Base-by-base conservation (phyloP, 2,113 vertebrate species). In the Tricholaema leucomelas region DNA sequence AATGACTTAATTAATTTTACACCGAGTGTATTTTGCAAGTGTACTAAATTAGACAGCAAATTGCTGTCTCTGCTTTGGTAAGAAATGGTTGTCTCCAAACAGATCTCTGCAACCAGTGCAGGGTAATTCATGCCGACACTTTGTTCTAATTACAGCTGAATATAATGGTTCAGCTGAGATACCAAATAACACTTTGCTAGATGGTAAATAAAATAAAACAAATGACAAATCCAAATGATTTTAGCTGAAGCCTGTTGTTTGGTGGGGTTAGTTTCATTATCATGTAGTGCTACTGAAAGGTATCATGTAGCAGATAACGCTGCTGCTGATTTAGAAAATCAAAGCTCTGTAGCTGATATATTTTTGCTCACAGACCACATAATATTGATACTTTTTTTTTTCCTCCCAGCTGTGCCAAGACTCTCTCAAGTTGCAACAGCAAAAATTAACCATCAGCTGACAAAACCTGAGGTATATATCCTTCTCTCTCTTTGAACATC, bases 1-100 rank as follows among this genome's bases (percentile, higher is more conserved):
- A 95, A 96, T 91, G 93, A 93, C 77, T 77, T 80, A 88, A 94
- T 95, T 95, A 96, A 94, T 95, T 96, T 96, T 78, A 87, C 38
- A 88, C 63, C 50, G 40, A 85, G 69, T 79, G 59, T 90, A 42
- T 88, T 93, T 88, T 81, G 58, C 33, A 84, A 94, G 76, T n/a
- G 63, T 40, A 86, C 59, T 30, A 70, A 91, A 63, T 90, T 66
- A 93, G 87, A 84, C 60, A 95, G 90, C 42, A 93, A 93, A 96
- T 84, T 87, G 82, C 58, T 85, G 66, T 70, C 48, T 91, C 76
- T 89, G 70, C 56, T 75, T 86, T 77, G 78, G 84, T 91, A 93
- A 94, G 92, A 38, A 92, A 84, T 52, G 50, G 65, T 74, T 86
- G 67, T 90, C 90, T 88, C 75, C 87, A 90, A 92, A 88, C 77